phyloP scores from a whole-genome alignment of 2,888 invertebrate species.

The Pristionchus fissidentatus region DNA sequence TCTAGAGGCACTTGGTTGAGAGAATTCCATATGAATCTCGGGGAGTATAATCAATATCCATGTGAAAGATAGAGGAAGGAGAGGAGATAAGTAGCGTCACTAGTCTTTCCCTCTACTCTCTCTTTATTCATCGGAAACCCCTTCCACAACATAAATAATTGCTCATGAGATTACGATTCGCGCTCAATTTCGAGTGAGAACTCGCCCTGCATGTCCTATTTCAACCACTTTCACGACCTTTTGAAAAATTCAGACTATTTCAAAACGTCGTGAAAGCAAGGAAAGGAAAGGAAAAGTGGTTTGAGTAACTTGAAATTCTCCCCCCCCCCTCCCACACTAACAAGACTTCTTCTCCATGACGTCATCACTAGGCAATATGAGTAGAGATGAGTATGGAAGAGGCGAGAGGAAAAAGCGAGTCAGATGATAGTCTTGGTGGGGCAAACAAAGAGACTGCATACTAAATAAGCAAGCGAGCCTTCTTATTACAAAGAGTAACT shows the following conservation, averaged over 20 bases:
- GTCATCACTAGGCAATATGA: constrained; percentile 32
- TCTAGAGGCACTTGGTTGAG: too few species aligned
- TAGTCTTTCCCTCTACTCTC: neutral
- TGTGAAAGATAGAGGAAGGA: constrained; percentile 26
- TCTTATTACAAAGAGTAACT: constrained; percentile 4
- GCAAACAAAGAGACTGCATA: constrained; percentile 30
- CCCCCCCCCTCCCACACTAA: too few species aligned
- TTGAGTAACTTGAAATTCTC: too few species aligned
- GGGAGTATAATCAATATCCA: constrained; percentile 32
- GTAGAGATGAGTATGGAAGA: too few species aligned
- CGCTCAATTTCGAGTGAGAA: constrained; percentile 7
- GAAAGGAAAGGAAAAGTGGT: too few species aligned
- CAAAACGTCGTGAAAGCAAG: too few species aligned
- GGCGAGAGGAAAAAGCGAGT: constrained; percentile 14
- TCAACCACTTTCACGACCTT: too few species aligned
- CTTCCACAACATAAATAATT: constrained; percentile 12
- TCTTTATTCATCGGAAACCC: neutral
- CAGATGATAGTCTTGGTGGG: constrained; percentile 6
- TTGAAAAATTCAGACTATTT: too few species aligned
- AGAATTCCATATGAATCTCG: too few species aligned
- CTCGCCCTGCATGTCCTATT: too few species aligned
- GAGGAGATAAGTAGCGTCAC: constrained; percentile 27
- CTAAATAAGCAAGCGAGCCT: neutral
- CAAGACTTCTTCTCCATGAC: neutral
- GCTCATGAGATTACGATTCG: constrained; percentile 29